Conservation (phyloP, 2,113 vertebrate species). For the Chloropsis cyanopogon region DNA sequence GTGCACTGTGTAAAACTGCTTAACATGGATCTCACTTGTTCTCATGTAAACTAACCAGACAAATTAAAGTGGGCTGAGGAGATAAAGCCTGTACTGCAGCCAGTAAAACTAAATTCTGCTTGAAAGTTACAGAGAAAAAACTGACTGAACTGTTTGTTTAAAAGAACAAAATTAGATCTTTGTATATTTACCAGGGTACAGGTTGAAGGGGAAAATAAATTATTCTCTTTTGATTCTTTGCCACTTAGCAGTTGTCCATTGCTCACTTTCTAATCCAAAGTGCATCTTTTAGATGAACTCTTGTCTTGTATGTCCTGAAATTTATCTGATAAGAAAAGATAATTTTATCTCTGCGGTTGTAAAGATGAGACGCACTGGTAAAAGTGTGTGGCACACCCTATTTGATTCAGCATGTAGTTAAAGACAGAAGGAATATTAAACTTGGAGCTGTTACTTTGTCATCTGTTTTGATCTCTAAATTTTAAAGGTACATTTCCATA, state of each 20-base stretch:
- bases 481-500: neutral
- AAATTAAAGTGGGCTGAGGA: neutral
- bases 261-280: conserved; percentile 48
- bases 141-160: neutral
- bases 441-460: neutral
- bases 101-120: neutral
- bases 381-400: conserved; percentile 56
- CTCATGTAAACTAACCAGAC: neutral
- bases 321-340: conserved; percentile 51
- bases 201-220: neutral
- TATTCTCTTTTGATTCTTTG: conserved; percentile 30
- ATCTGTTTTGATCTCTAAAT: neutral
- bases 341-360: conserved; percentile 43
- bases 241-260: neutral
- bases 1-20: neutral
- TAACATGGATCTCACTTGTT: neutral
- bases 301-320: conserved; percentile 34
- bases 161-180: neutral
- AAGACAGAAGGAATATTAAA: neutral
- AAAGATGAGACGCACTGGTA: conserved; percentile 45
- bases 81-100: neutral
- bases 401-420: conserved; percentile 54
- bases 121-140: neutral
- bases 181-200: neutral
- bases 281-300: conserved; percentile 5